A percentile compares a stretch with the other conserved stretches of the same genome.
phyloP scores from a whole-genome alignment of 2,888 invertebrate species.

The Trissolcus brochymenae region DNA sequence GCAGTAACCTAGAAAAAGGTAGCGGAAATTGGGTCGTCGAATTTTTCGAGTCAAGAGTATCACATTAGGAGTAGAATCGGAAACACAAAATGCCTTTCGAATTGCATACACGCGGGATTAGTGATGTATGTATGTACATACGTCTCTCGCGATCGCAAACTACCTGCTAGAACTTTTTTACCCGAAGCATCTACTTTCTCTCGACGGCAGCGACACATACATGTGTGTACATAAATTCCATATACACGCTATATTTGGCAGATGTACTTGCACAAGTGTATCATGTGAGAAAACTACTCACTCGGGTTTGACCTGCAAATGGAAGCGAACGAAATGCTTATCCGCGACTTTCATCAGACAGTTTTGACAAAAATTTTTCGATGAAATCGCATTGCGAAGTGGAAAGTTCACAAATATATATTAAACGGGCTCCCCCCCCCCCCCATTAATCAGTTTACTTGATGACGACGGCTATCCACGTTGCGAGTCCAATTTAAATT shows the following conservation, averaged over 20 bases:
- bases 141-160: conserved; percentile 24
- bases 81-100: conserved; percentile 46
- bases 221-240: conserved; percentile 34
- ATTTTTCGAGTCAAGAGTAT: conserved; percentile 11
- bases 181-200: conserved; percentile 54
- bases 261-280: conserved; percentile 56
- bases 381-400: conserved; percentile 24
- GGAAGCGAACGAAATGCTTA: conserved; percentile 48
- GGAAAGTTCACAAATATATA: conserved; percentile 39
- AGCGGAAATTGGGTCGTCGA: conserved; percentile 9
- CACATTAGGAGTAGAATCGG: conserved; percentile 22
- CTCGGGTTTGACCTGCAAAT: conserved; percentile 51
- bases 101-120: conserved; percentile 52
- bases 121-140: conserved; percentile 47
- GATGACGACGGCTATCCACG: neutral
- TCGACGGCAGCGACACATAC: conserved; percentile 43
- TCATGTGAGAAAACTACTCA: conserved; percentile 51
- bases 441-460: conserved; percentile 34
- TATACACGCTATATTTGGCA: conserved; percentile 57
- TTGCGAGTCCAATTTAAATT: neutral
- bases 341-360: conserved; percentile 51
- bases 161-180: conserved; percentile 52
- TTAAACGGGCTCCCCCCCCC: conserved; percentile 13
- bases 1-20: neutral
- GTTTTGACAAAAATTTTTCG: conserved; percentile 53